These are phyloP conservation scores for Albula goreensis DNA, from an alignment of 2,113 vertebrate genomes.

Conservation along the genomic window DNA sequence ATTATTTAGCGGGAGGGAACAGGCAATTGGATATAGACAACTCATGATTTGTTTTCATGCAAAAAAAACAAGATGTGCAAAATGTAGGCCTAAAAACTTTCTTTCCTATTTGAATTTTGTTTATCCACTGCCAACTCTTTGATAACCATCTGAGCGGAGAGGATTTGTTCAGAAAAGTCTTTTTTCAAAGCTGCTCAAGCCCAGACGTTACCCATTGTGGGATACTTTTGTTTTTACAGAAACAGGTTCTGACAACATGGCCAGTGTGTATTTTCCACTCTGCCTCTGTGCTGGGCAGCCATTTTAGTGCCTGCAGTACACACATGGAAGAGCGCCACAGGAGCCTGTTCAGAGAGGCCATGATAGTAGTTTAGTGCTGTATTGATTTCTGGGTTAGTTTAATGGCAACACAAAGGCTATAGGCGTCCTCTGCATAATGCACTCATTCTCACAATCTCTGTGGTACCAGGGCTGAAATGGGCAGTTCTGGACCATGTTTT, in stretches of 20 bases:
- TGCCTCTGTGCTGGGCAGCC: background rate
- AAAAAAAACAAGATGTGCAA: background rate
- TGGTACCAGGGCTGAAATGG: background rate
- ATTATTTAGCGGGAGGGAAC: background rate
- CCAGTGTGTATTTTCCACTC: background rate
- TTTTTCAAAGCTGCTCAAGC: background rate
- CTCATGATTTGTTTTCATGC: background rate
- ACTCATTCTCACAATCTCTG: background rate
- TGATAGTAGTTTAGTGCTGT: background rate
- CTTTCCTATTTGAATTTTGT: background rate
- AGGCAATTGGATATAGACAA: background rate
- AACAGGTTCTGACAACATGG: background rate
- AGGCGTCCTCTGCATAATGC: background rate
- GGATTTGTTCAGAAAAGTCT: background rate
- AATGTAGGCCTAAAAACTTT: background rate
- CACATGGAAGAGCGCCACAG: background rate
- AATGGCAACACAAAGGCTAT: background rate
- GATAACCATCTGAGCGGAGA: background rate
- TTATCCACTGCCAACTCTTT: background rate
- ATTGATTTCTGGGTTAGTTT: constrained; percentile 7
- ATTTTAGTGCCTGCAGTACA: background rate
- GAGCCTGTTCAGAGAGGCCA: background rate
- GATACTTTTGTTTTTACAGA: background rate
- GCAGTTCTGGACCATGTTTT: background rate
- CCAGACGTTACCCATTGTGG: background rate